Conservation (phyloP, 2,113 vertebrate species). For the Anseranas semipalmata region DNA sequence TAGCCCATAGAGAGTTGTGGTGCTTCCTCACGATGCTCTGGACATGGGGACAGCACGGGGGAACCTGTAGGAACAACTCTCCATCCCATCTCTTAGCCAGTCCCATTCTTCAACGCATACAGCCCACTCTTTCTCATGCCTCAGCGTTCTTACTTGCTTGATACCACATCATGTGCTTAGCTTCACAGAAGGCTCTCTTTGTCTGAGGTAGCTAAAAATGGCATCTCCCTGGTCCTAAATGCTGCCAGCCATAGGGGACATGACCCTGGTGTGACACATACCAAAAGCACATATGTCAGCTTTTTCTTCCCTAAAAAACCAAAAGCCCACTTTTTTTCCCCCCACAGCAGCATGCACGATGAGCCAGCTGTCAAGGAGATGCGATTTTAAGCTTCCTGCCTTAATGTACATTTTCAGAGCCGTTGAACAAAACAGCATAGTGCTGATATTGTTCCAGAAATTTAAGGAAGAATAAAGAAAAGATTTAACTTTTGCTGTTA, state of each 20-base stretch:
- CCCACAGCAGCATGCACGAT: not conserved
- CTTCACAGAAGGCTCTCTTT: not conserved
- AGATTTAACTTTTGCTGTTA: slow-evolving; percentile 11
- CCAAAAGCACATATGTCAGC: not conserved
- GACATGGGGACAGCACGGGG: rapidly evolving
- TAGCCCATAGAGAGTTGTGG: not conserved
- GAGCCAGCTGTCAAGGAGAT: slow-evolving; percentile 15
- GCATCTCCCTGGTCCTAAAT: not conserved
- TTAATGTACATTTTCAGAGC: not conserved
- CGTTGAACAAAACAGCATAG: not conserved
- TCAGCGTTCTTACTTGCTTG: not conserved
- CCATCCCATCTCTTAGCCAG: not conserved
- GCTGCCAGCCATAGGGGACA: not conserved
- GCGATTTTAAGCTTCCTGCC: not conserved
- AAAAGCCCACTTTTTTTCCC: not conserved
- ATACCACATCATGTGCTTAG: rapidly evolving
- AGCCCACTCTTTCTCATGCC: not conserved
- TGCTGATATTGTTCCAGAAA: not conserved
- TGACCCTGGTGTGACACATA: not conserved
- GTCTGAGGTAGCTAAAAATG: not conserved
- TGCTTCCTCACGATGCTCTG: rapidly evolving
- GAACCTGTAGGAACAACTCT: not conserved
- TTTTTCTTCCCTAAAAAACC: not conserved
- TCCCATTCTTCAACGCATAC: not conserved
- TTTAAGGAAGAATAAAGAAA: not conserved